A percentile compares a stretch with the other conserved stretches of the same genome.
Evolutionary conservation across 2,888 invertebrate genomes (phyloP).

Genomic region (Latrodectus hesperus): DNA sequence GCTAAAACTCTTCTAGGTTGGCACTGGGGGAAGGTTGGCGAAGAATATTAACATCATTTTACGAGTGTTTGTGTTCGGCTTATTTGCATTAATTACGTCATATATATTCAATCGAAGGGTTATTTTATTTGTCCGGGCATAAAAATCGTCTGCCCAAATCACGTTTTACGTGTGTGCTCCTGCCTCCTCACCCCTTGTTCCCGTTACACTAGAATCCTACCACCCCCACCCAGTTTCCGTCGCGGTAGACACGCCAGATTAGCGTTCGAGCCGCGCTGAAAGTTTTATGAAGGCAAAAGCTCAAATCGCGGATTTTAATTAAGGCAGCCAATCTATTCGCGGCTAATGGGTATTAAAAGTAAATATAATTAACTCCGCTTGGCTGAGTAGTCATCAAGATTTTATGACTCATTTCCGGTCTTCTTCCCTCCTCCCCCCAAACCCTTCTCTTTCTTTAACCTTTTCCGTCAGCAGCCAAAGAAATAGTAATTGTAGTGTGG

Average conservation of each 20-base stretch:
- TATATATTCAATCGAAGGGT: slow-evolving; percentile 66
- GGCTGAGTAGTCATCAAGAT: slow-evolving; percentile 64
- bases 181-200: slow-evolving; percentile 3
- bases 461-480: neutral
- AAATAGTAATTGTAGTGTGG: neutral
- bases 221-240: neutral
- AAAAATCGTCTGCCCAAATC: slow-evolving; percentile 63
- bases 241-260: slow-evolving; percentile 37
- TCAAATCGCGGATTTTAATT: slow-evolving; percentile 66
- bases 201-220: too few species aligned
- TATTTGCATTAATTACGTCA: slow-evolving; percentile 68
- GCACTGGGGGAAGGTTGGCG: slow-evolving; percentile 7
- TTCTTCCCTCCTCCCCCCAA: neutral
- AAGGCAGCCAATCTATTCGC: slow-evolving; percentile 66
- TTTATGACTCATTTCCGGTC: slow-evolving; percentile 66
- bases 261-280: slow-evolving; percentile 37
- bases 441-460: slow-evolving; percentile 1
- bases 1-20: slow-evolving; percentile 16
- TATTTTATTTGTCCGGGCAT: slow-evolving; percentile 60
- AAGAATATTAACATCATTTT: slow-evolving; percentile 65
- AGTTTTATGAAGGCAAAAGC: slow-evolving; percentile 67
- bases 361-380: slow-evolving; percentile 68
- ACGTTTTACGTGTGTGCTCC: slow-evolving; percentile 39
- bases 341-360: slow-evolving; percentile 68
- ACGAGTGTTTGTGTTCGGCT: slow-evolving; percentile 55